Conservation (phyloP, 2,888 invertebrate genomes). For the Apamea crenata region DNA sequence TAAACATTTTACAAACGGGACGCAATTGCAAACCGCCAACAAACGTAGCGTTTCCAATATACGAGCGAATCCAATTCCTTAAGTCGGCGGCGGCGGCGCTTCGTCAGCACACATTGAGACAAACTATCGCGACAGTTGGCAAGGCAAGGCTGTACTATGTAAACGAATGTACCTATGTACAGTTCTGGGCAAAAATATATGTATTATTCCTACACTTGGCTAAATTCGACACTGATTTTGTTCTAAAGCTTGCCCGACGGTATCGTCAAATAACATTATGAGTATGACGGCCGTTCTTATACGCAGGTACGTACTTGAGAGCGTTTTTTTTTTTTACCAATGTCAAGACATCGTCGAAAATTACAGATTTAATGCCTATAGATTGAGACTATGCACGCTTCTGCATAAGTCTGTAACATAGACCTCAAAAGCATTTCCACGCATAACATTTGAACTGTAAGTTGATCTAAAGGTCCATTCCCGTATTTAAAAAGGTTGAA, state of each 20-base stretch:
- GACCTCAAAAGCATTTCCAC: background rate
- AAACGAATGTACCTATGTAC: slow-evolving; percentile 43
- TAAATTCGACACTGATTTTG: background rate
- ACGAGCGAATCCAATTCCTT: slow-evolving; percentile 50
- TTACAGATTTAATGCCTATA: background rate
- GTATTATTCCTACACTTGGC: background rate
- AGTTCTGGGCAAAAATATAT: background rate
- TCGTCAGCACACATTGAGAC: slow-evolving; percentile 48
- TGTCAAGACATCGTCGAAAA: background rate
- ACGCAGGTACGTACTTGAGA: background rate
- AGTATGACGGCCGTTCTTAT: too few relatives aligned
- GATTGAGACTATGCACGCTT: background rate
- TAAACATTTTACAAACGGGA: slow-evolving; percentile 30
- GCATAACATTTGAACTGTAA: background rate
- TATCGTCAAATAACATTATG: background rate
- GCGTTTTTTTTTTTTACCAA: background rate
- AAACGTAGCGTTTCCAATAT: slow-evolving; percentile 30
- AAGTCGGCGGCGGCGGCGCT: slow-evolving; percentile 43
- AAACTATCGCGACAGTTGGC: slow-evolving; percentile 41
- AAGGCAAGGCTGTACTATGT: slow-evolving; percentile 51
- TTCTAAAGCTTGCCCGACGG: background rate
- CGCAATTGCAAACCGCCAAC: slow-evolving; percentile 29
- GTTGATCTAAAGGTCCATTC: background rate
- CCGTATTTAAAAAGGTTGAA: background rate
- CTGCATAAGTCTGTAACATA: background rate